phyloP scores from a whole-genome alignment of 23 tunicate genomes.

The Phallusia fumigata region DNA sequence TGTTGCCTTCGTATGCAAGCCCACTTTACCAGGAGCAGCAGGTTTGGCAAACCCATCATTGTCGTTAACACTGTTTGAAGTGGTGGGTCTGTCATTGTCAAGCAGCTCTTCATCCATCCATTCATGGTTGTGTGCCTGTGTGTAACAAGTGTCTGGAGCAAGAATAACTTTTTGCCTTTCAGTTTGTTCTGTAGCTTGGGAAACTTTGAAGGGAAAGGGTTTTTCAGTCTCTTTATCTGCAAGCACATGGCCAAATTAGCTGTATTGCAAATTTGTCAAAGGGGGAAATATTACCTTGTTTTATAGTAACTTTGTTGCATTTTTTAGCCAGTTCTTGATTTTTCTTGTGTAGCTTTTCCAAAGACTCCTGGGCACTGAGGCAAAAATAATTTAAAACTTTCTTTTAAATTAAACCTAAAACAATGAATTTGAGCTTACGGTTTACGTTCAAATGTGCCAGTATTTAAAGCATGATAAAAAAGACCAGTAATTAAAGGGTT shows the following conservation, averaged over 20 bases:
- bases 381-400: too few relatives aligned
- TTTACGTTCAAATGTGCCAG: too few relatives aligned
- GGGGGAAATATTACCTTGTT: background rate
- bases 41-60: conserved; percentile 3
- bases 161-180: background rate
- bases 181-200: background rate
- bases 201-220: background rate
- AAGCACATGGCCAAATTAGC: background rate
- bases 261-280: too few relatives aligned
- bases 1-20: background rate
- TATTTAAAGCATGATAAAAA: too few relatives aligned
- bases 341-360: background rate
- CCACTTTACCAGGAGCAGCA: background rate
- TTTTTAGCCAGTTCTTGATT: background rate
- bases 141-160: background rate
- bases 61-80: background rate
- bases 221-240: background rate
- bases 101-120: background rate
- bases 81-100: background rate
- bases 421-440: too few relatives aligned
- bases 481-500: too few relatives aligned
- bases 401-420: too few relatives aligned
- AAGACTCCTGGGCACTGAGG: background rate
- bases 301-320: background rate
- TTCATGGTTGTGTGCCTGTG: background rate